Conservation (phyloP, 2,113 vertebrate genomes). For the Columba livia region DNA sequence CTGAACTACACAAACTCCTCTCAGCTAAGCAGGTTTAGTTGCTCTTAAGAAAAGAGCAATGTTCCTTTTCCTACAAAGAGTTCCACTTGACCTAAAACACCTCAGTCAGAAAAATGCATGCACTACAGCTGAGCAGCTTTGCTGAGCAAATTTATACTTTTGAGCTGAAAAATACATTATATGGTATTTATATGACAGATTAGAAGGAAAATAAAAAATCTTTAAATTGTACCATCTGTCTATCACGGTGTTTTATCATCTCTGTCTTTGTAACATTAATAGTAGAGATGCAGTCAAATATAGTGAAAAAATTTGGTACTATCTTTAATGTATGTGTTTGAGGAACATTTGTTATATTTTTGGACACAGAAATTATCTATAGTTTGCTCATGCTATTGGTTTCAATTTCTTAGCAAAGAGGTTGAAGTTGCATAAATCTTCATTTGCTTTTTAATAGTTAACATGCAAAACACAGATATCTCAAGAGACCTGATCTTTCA, state of each 20-base stretch:
- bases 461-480: not conserved
- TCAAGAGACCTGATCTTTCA: accelerated
- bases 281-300: not conserved
- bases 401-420: not conserved
- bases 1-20: not conserved
- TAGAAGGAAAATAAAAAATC: not conserved
- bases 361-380: not conserved
- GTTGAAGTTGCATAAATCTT: not conserved
- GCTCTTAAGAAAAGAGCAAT: not conserved
- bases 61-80: not conserved
- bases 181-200: not conserved
- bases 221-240: not conserved
- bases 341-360: not conserved
- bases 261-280: not conserved
- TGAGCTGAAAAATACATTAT: not conserved
- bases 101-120: not conserved
- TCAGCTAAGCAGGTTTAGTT: not conserved
- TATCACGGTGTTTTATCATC: not conserved
- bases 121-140: not conserved
- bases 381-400: not conserved
- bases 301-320: not conserved
- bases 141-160: not conserved
- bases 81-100: not conserved
- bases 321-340: not conserved
- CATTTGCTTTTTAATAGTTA: not conserved